Evolutionary conservation across 2,113 vertebrate genomes (phyloP).

Genomic region (Gavialis gangeticus): DNA sequence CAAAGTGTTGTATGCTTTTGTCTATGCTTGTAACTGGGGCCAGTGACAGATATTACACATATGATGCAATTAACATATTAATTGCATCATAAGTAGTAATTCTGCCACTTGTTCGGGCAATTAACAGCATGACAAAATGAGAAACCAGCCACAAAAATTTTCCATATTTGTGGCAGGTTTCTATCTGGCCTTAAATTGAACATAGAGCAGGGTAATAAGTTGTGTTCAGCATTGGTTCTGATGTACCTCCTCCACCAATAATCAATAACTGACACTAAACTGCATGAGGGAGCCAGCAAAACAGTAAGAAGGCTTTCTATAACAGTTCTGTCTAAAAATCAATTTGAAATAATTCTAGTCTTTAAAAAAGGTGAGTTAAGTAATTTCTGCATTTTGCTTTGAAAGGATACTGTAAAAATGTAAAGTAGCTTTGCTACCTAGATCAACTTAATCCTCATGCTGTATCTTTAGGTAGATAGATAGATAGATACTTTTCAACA

Average conservation of each 20-base stretch:
- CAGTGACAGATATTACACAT: no score
- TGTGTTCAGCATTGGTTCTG: background rate
- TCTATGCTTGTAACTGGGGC: background rate
- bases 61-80: no score
- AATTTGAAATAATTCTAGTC: background rate
- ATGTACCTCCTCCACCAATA: background rate
- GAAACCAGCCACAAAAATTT: no score
- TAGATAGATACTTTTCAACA: background rate
- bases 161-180: no score
- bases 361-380: background rate
- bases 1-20: background rate
- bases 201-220: background rate
- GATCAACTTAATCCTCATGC: background rate
- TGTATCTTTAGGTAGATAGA: background rate
- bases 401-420: background rate
- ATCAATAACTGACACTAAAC: background rate
- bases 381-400: background rate
- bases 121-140: no score
- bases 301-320: background rate
- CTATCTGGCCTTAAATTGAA: background rate
- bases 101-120: no score
- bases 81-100: no score
- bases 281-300: background rate
- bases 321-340: constrained; percentile 23
- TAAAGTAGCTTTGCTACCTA: background rate